Conservation (phyloP, 2,888 invertebrate genomes). For the Germaria angustata region DNA sequence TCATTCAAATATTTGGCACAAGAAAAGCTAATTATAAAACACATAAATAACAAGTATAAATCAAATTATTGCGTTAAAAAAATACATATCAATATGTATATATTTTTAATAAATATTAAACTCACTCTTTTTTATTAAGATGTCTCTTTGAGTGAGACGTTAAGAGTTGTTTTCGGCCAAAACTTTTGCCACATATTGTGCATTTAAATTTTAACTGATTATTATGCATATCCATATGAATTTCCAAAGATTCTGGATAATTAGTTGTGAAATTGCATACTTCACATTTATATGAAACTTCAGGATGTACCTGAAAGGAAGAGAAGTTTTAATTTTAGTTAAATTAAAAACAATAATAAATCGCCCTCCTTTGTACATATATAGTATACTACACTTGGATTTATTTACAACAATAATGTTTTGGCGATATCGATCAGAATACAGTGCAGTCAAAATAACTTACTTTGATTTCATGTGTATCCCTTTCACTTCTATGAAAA, state of each 20-base stretch:
- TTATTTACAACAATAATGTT: too few species aligned
- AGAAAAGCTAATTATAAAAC: conserved; percentile 7
- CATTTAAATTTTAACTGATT: conserved; percentile 74
- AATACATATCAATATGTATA: background rate
- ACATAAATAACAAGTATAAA: conserved; percentile 1
- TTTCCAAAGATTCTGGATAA: conserved; percentile 74
- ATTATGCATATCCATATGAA: conserved; percentile 75
- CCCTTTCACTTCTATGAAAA: conserved; percentile 76
- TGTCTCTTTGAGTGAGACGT: conserved; percentile 74
- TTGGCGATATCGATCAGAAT: too few species aligned
- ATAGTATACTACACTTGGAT: too few species aligned
- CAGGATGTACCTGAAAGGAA: conserved; percentile 27
- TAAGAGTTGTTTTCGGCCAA: conserved; percentile 74
- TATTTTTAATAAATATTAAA: background rate
- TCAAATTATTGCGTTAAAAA: background rate
- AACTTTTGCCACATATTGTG: conserved; percentile 72
- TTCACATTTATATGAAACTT: conserved; percentile 70
- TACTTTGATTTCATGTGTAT: conserved; percentile 72
- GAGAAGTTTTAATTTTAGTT: background rate
- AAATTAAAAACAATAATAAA: background rate
- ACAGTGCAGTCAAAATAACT: background rate
- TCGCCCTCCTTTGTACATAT: too few species aligned
- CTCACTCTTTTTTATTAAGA: conserved; percentile 71
- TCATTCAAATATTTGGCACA: conserved; percentile 52
- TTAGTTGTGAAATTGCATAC: conserved; percentile 74